Evolutionary conservation across 2,888 invertebrate genomes (phyloP), one percentile per base, ranked within the genome.

Genomic region (Elegia similella): DNA sequence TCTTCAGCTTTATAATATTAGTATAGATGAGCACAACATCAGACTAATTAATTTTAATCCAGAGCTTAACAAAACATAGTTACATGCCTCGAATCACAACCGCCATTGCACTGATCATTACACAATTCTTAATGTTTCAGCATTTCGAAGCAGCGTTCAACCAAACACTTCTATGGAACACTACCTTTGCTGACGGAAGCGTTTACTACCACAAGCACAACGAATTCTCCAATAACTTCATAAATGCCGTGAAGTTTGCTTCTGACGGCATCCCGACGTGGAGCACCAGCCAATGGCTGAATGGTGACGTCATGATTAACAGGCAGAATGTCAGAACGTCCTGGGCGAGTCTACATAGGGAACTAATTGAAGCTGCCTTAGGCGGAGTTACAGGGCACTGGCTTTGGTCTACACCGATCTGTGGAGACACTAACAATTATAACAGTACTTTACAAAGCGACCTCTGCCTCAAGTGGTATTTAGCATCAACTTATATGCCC

Each of bases 391-490:
- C 92, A 48, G 93, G 92, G 0, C 82, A 88, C 34, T 84, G 87
- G 78, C 70, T 92, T 6, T 88, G 93, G 76, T 88, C 92, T 6
- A 76, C 92, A 0, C 93, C 94, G 0, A 80, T 94, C 34, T 94
- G 94, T 64, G 94, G 94, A 0, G 93, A 93, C 57, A 91, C 88
- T 0, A 75, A 79, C 29, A 62, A 75, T 52, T 94, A 82, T 57
- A 70, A 91, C 47, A 66, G 62, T 0, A 67, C 68, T 1, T 69
- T 71, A 2, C 91, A 92, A 53, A 82, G 86, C 12, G 78, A 78
- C 12, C 73, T 95, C 5, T 96, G 95, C 63, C 76, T 94, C 0
- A 90, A 94, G 63, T 96, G 96, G 96, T 94, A 94, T 62, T 91
- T 94, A 76, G 90, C 94, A 6, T 94, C 94, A 0, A 92, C 93